Base-by-base conservation (phyloP, 2,797 vertebrate genomes). In the Podargus strigoides region DNA sequence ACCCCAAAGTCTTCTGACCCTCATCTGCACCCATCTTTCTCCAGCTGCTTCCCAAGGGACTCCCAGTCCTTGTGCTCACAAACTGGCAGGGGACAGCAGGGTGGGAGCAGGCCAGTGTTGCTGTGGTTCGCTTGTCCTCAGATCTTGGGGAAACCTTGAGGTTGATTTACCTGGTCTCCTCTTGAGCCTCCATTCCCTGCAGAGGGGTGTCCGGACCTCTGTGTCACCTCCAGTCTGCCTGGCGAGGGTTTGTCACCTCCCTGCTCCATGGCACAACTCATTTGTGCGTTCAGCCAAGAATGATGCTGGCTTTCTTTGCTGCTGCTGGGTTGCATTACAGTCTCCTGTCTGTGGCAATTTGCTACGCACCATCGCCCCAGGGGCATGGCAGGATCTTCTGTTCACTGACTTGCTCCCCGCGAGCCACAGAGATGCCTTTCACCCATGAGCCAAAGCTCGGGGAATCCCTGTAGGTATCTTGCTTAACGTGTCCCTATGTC, bases 191-290 rank as follows among this genome's bases (percentile, higher is more conserved):
- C 32, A 27, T 74, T 34, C 64, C 36, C 21, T 23, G 23, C 23
- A 50, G 13, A 7, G 32, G 3, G 3, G 5, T 16, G 5, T 58
- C 59, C 11, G 50, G 12, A 59, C 41, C 55, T 22, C 60, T 0
- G 0, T 1, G 24, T 55, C 30, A 4, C 14, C 77, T 41, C 60
- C 1, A 0, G 5, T 30, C 56, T 50, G 23, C 58, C 47, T 4
- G 2, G 56, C 1, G 0, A 20, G 50, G 12, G 7, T 56, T 87
- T 58, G 59, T 56, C 69, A 59, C 59, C 76, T 70, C 56, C 9
- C 34, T 41, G 72, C 59, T 66, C 46, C 8, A 0, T 6, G 78
- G 81, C 75, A 50, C 32, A 5, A 6, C 0, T 17, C 3, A 0
- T 50, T 36, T 46, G 64, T 46, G 83, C 84, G 6, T 24, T 73